phyloP scores from a whole-genome alignment of 2,888 invertebrate genomes.

The Lycocerus yunnanus region DNA sequence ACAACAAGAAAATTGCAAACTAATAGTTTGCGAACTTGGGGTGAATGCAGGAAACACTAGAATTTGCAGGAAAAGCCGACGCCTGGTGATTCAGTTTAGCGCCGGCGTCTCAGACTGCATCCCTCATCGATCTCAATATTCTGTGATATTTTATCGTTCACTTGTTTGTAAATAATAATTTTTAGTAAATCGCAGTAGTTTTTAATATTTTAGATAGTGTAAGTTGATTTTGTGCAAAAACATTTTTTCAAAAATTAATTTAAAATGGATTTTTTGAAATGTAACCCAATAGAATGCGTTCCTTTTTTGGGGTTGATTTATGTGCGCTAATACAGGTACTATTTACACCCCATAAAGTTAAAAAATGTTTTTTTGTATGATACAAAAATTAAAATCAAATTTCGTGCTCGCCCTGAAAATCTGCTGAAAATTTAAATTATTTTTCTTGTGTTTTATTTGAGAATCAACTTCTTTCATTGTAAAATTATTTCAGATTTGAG shows the following conservation, averaged over 20 bases:
- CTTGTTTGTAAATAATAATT: background rate
- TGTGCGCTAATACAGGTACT: too few species aligned
- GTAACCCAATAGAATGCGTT: too few species aligned
- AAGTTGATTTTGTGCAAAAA: background rate
- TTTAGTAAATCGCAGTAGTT: too few species aligned
- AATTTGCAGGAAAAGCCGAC: background rate
- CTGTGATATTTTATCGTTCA: slow-evolving; percentile 7
- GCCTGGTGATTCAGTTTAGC: slow-evolving; percentile 1
- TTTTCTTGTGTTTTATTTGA: too few species aligned
- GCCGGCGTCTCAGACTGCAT: slow-evolving; percentile 23
- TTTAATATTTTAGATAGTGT: too few species aligned
- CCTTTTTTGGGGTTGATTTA: too few species aligned
- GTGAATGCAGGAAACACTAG: background rate
- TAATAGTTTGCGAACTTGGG: background rate
- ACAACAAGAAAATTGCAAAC: background rate
- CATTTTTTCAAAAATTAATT: background rate
- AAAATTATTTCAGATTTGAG: background rate
- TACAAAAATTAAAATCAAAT: too few species aligned
- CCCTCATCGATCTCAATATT: slow-evolving; percentile 26
- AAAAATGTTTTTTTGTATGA: too few species aligned
- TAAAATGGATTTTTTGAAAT: background rate
- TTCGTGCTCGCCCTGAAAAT: too few species aligned
- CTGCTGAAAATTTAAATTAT: too few species aligned
- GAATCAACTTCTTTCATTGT: background rate
- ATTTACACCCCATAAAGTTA: too few species aligned